A percentile compares a stretch with the other conserved stretches of the same genome.
Conservation (phyloP, 2,888 invertebrate species). For the Netelia virgata region DNA sequence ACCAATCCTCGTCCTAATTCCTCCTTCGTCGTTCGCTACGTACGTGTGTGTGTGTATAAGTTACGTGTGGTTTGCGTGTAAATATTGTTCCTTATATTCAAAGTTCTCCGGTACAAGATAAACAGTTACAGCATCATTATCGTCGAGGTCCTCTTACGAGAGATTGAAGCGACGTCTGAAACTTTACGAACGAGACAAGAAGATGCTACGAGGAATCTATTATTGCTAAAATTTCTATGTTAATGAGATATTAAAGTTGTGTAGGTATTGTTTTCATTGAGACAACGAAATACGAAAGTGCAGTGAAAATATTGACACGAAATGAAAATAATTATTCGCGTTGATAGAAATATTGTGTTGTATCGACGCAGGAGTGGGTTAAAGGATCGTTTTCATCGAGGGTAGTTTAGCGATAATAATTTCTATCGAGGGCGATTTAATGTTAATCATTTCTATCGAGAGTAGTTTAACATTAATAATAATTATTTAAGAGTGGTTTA, state of each 20-base stretch:
- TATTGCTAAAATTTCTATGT: not conserved
- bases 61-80: not conserved
- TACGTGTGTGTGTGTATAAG: not conserved
- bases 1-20: constrained; percentile 34
- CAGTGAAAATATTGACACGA: too few species aligned
- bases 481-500: too few species aligned
- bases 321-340: too few species aligned
- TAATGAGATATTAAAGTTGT: not conserved
- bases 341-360: too few species aligned
- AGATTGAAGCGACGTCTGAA: not conserved
- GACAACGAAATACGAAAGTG: too few species aligned
- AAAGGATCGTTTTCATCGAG: too few species aligned
- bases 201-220: not conserved
- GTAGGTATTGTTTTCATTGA: not conserved
- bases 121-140: constrained; percentile 27
- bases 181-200: constrained; percentile 7
- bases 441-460: too few species aligned
- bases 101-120: constrained; percentile 16
- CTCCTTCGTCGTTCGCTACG: constrained; percentile 18
- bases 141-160: not conserved
- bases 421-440: too few species aligned
- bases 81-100: constrained; percentile 21
- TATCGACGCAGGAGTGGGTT: too few species aligned
- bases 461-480: too few species aligned
- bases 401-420: too few species aligned